A percentile compares a stretch with the other conserved stretches of the same genome.
phyloP scores from a whole-genome alignment of 1,140 invertebrate genomes.

The Lutraria rhynchaena region DNA sequence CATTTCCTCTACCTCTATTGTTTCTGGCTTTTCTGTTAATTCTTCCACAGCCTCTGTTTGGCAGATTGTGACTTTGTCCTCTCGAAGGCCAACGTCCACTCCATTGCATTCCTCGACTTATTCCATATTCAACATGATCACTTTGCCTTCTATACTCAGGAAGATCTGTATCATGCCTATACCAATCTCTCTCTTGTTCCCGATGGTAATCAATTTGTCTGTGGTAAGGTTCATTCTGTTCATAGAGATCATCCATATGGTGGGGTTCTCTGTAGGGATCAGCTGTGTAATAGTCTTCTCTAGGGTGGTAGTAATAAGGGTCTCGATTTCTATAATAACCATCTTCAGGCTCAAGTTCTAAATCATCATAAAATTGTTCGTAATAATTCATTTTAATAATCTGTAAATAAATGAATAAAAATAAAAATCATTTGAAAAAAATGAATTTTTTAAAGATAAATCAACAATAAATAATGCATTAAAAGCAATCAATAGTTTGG shows the following conservation, averaged over 20 bases:
- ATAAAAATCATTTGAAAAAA: neutral
- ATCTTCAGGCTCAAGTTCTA: slow-evolving; percentile 51
- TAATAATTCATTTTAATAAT: slow-evolving; percentile 56
- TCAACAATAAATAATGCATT: too few species aligned
- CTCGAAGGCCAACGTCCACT: neutral
- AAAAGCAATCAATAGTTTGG: too few species aligned
- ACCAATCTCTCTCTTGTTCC: neutral
- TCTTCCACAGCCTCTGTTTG: neutral
- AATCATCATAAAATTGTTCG: slow-evolving; percentile 59
- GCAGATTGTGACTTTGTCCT: neutral
- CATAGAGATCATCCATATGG: neutral
- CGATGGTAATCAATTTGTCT: neutral
- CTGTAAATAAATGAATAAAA: neutral
- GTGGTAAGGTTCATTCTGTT: neutral
- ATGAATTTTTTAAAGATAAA: too few species aligned
- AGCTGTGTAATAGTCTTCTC: slow-evolving; percentile 3
- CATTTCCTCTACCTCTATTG: neutral
- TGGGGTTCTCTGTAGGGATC: slow-evolving; percentile 8
- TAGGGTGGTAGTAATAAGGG: neutral
- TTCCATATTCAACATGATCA: neutral
- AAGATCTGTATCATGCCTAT: neutral
- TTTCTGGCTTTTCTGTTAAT: neutral
- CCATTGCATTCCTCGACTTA: neutral
- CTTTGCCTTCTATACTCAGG: neutral
- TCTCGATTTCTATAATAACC: neutral